Conservation (phyloP, 2,113 vertebrate species). For the Jaculus jaculus region DNA sequence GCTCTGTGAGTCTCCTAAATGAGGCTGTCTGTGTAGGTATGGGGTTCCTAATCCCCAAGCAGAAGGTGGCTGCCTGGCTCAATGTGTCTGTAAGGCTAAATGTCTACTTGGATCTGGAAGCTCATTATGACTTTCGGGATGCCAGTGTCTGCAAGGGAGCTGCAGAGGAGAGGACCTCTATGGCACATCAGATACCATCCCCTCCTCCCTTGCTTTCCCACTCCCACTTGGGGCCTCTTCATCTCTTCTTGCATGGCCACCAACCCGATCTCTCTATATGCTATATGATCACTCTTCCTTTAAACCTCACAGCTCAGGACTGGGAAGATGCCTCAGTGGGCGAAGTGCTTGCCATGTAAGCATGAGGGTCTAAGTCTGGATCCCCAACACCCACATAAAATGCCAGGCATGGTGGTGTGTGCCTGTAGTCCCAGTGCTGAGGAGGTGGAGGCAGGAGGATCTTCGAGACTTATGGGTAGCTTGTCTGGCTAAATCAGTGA, state of each 20-base stretch:
- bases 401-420: no score
- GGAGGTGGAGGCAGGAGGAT: no score
- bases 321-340: no score
- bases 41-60: conserved; percentile 69
- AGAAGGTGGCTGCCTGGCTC: conserved; percentile 73
- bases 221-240: not conserved
- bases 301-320: not conserved
- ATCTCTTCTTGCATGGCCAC: not conserved
- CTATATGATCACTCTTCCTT: not conserved
- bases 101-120: not conserved
- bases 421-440: no score
- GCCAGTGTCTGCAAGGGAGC: not conserved
- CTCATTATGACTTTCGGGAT: not conserved
- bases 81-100: conserved; percentile 66
- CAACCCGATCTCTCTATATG: not conserved
- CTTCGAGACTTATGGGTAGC: no score
- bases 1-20: not conserved
- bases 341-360: no score
- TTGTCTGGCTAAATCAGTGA: no score
- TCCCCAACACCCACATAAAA: no score
- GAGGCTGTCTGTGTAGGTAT: conserved; percentile 45
- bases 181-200: not conserved
- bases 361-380: no score
- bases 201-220: not conserved
- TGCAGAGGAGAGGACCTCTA: not conserved